Evolutionary conservation across 2,113 vertebrate species (phyloP), one percentile per base, ranked within the genome.

Genomic region (Platysternon megacephalum): DNA sequence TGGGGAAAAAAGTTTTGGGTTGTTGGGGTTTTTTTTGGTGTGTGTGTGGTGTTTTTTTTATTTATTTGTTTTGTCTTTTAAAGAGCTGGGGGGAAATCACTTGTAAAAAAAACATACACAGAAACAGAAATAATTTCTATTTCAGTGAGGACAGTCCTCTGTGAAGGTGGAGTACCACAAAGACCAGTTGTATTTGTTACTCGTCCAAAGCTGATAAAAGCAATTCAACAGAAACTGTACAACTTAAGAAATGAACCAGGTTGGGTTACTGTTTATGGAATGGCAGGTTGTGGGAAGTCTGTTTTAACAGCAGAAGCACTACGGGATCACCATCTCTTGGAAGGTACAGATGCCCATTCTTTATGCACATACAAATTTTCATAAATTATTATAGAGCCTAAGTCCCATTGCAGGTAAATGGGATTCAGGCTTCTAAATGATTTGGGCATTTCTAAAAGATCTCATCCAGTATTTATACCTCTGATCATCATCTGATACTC

Each of bases 271-370:
- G 97, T 99, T 35, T 99, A 99, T 88, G 99, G 99, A 84, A 99
- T 99, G 99, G 99, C 99, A 35, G 99, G 99, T 82, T 99, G 99
- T 13, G 99, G 99, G 16, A 99, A 99, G 97, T 99, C 99, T n/a
- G 98, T 99, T 76, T 96, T 99, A 94, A 99, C 99, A 84, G 99
- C 99, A 21, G 99, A 99, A 97, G 98, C 99, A 32, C 98, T 99
- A 91, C 98, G 99, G 87, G 98, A 99, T 96, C 98, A 98, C 39
- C 88, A 46, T 1, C 96, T 99, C 90, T 98, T 99, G 74, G 98
- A 98, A 98, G 99, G 99, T 99, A 98, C 46, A 19, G 3, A 39
- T 49, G 22, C 52, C 26, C 10, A 13, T 19, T 51, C 24, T 74
- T 4, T 21, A 49, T 4, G 1, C 90, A 1, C 79, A 35, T 0